Base-by-base conservation (phyloP, 35 echinoderm and acorn worm species). In the Ptychodera flava region DNA sequence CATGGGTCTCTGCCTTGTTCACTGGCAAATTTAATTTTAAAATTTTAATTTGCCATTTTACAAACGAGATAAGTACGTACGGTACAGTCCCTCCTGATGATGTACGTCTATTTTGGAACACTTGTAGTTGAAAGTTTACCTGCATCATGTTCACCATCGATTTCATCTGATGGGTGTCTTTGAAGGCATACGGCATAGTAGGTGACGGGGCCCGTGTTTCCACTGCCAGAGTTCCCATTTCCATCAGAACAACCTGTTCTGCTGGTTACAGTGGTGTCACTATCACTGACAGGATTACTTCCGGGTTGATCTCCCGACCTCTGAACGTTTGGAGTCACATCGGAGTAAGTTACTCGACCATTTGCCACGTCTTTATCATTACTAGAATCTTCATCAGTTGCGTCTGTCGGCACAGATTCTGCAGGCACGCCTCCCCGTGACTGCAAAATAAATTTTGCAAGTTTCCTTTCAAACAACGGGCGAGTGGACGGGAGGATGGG, bases 401-500 rank as follows among this genome's bases (percentile, higher is more conserved):
- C 27, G 22, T 82, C 29, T 32, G 80, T 31, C 34, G 34, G 22
- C 16, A 27, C 1, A 33, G 14, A 29, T 1, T 16, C 32, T 82
- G 80, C 34, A 33, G 28, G 15, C 31, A 0, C 15, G 15, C 15
- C 80, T 32, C 22, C 14, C n/a, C 37, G 16, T 28, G 12, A 36
- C 30, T 36, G 16, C 30, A 34, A 16, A 37, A 37, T 30, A 33
- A 33, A 81, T 28, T 35, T 90, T 10, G 92, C 92, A 16, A 97
- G 86, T 86, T 93, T 85, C 78, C 88, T 88, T 33, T 91, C 86
- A 84, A 91, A 93, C n/a, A 97, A 82, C 33, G 79, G 81, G 36
- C 91, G 78, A 0, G 95, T 97, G 31, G 95, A 85, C 79, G 91
- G 88, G 33, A 90, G 81, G 36, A 97, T 97, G 0, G 89, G 89